Base-by-base conservation (phyloP, 1,140 invertebrate genomes). In the Rhopalosiphum padi region DNA sequence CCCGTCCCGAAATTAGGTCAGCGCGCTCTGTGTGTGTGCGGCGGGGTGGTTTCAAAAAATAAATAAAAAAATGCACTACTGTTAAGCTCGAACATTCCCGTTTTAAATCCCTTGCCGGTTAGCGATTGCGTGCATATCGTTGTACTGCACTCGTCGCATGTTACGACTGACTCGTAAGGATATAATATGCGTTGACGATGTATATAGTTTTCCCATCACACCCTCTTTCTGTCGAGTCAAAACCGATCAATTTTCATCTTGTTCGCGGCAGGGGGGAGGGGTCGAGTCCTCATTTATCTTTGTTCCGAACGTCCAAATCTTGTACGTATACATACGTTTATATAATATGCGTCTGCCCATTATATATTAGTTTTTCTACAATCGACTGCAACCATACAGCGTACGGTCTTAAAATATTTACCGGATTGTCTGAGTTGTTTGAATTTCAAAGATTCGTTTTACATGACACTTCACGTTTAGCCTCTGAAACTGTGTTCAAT, bases 221-320 rank as follows among this genome's bases (percentile, higher is more conserved):
- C 37, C 86, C 43, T 48, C 48, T 51, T 53, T 35, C 87, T 53
- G 88, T 55, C 88, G 88, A 55, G 51, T 55, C 48, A 9, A 89
- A 89, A 89, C 88, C 48, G 48, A 89, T 89, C 48, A 89, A 89
- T 89, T 89, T 89, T 35, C 88, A 89, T 89, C 48, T 55, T 48
- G 48, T 21, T 88, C 48, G 6, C 30, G 15, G 30, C 3, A 15
- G 3, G 6, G 60, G 30, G 60, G n/a, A n/a, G 87, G 48, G n/a
- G 87, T 53, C n/a, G n/a, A 53, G 53, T 53, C 8, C 87, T 88
- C 87, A 48, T 88, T 88, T 88, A 88, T 88, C 87, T 88, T 88
- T 88, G 51, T 88, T 88, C 87, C 87, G 46, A 88, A 51, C 87
- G 48, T 88, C 48, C 46, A 48, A 46, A n/a, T 51, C 51, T 51